phyloP scores from a whole-genome alignment of 2,113 vertebrate species.

The Sander lucioperca region DNA sequence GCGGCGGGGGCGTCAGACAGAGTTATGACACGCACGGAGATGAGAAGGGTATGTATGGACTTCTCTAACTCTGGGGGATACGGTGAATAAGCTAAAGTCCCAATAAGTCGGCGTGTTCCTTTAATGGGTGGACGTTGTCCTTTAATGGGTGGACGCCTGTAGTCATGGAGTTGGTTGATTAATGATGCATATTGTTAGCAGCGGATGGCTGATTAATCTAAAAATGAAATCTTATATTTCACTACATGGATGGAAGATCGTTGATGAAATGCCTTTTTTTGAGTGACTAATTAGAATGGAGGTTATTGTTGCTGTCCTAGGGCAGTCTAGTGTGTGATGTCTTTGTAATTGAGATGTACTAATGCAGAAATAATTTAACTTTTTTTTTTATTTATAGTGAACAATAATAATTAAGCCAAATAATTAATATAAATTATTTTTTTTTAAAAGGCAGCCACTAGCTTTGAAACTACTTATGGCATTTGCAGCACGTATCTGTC shows the following conservation, averaged over 20 bases:
- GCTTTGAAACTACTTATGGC: not conserved
- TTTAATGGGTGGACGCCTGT: constrained; percentile 9
- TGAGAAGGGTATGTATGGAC: no score
- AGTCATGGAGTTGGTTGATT: not conserved
- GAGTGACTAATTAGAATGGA: not conserved
- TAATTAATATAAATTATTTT: no score
- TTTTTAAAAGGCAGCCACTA: not conserved
- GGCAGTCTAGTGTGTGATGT: constrained; percentile 38
- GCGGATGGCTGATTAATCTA: not conserved
- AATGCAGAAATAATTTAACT: constrained; percentile 15
- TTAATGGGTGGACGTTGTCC: no score
- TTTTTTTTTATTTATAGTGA: constrained; percentile 26
- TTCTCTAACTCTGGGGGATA: no score
- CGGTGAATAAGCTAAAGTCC: no score
- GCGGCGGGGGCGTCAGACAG: no score
- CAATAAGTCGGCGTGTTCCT: no score
- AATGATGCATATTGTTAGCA: not conserved
- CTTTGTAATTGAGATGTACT: constrained; percentile 23
- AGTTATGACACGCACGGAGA: no score
- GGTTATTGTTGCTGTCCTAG: constrained; percentile 11
- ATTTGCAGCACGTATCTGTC: constrained; percentile 39
- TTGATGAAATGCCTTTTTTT: constrained; percentile 31
- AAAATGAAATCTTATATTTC: constrained; percentile 47
- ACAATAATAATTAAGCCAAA: constrained; percentile 33
- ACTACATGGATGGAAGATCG: not conserved